Base-by-base conservation (phyloP, 2,888 invertebrate species). In the Brenthis hecate region DNA sequence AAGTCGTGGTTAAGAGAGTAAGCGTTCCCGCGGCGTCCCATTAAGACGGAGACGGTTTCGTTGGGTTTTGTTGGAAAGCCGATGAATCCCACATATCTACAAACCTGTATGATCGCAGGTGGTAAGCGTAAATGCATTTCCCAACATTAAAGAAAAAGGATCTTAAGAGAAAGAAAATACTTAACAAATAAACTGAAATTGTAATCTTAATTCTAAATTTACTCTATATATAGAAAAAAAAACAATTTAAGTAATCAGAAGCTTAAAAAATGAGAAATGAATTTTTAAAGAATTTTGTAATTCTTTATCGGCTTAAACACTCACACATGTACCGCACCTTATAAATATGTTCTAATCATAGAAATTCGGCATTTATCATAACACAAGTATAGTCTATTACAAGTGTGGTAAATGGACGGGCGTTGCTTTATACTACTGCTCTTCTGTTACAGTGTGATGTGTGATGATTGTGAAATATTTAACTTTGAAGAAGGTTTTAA, bases 401-500 rank as follows among this genome's bases (percentile, higher is more conserved):
- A 68, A 47, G 51, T 23, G 51, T 62, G 53, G 53, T 62, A 54
- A 53, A 62, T 54, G 62, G 51, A 62, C 62, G 62, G 51, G 51
- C 53, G 62, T 6, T 62, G 23, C 51, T 54, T 54, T 14, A 14
- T 62, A 19, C 36, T 62, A 19, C 28, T 67, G n/a, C 55, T 74
- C 48, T 13, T 74, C 13, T 57, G 65, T 68, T 54, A 60, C 23
- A 66, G 68, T 63, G 70, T 72, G 32, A 32, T 62, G 6, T 68
- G 70, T 56, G 69, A 76, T 13, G 63, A 73, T 56, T 87, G 87
- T 73, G 77, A 83, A 19, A 79, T 75, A 62, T 82, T 81, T 68
- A 76, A 78, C 53, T 86, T 87, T 64, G 83, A 82, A 69, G 77
- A 81, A 32, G 73, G 74, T 23, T 84, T 85, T 65, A 77, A 75